Conservation (phyloP, 2,113 vertebrate species). For the Malurus cyaneus region DNA sequence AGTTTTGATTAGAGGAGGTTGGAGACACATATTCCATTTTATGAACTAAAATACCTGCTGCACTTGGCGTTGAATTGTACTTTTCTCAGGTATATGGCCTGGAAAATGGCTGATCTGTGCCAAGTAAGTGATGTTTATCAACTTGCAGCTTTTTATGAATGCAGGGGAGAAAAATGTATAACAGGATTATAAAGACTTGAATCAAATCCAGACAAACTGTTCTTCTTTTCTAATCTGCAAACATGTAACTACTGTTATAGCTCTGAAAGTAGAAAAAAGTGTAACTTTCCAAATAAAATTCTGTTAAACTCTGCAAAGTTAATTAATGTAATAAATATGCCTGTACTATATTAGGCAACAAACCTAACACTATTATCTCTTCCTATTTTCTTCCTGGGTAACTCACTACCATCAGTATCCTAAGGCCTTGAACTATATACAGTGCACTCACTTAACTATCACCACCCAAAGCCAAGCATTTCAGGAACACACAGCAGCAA, state of each 20-base stretch:
- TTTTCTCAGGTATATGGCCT: conserved; percentile 57
- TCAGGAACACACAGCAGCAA: neutral
- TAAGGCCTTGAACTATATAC: neutral
- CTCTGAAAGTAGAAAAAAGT: neutral
- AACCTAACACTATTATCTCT: neutral
- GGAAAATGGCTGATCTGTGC: conserved; percentile 36
- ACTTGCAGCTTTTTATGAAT: conserved; percentile 39
- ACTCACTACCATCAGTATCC: neutral
- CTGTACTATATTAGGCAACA: neutral
- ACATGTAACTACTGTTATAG: conserved; percentile 14
- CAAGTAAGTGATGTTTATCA: conserved; percentile 58
- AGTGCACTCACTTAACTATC: neutral
- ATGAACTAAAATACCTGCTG: conserved; percentile 50
- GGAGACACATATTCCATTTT: conserved; percentile 24
- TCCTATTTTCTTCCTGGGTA: conserved; percentile 58
- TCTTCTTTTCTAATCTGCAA: conserved; percentile 53
- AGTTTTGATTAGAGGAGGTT: conserved; percentile 25
- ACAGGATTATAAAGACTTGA: conserved; percentile 60
- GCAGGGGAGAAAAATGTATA: conserved; percentile 19
- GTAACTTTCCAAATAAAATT: conserved; percentile 51
- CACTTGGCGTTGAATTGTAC: conserved; percentile 44
- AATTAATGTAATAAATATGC: conserved; percentile 53
- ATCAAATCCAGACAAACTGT: conserved; percentile 50
- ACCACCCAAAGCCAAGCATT: conserved; percentile 7
- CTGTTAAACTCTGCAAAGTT: conserved; percentile 50